These are phyloP conservation scores for Phenganax marumi DNA, from an alignment of 92 coral and sea anemone genomes.

Conservation along the genomic window DNA sequence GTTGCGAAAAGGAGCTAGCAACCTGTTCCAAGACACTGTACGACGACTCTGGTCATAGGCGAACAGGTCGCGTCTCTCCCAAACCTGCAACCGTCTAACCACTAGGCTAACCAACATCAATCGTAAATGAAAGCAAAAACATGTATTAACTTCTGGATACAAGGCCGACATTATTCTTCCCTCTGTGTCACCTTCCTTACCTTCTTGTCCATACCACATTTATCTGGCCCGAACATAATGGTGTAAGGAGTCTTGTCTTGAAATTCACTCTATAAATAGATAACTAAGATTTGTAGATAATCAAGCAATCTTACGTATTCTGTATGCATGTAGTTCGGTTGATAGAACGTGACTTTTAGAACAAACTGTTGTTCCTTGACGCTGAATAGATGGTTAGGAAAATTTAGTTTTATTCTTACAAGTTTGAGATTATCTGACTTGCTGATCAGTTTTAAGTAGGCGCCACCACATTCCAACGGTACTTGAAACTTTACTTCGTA, in stretches of 20 bases:
- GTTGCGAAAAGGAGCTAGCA: too few relatives aligned
- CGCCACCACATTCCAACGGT: conserved; percentile 99
- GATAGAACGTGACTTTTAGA: too few relatives aligned
- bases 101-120: too few relatives aligned
- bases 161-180: too few relatives aligned
- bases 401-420: conserved; percentile 45
- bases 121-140: too few relatives aligned
- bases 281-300: neutral
- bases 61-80: too few relatives aligned
- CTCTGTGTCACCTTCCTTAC: conserved; percentile 41
- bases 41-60: too few relatives aligned
- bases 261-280: conserved; percentile 65
- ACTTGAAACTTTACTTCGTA: conserved; percentile 97
- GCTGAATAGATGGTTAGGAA: neutral
- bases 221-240: conserved; percentile 99
- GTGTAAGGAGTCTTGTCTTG: conserved; percentile 84
- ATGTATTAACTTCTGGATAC: too few relatives aligned
- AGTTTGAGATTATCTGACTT: conserved; percentile 64
- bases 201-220: conserved; percentile 94
- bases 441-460: conserved; percentile 84
- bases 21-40: too few relatives aligned
- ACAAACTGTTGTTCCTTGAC: too few relatives aligned
- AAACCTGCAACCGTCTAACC: too few relatives aligned
- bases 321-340: too few relatives aligned
- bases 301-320: neutral